Percentiles rank a stretch among this genome's conserved stretches.
Evolutionary conservation across 2,888 invertebrate genomes (phyloP).

Genomic region (Pardosa pseudoannulata): DNA sequence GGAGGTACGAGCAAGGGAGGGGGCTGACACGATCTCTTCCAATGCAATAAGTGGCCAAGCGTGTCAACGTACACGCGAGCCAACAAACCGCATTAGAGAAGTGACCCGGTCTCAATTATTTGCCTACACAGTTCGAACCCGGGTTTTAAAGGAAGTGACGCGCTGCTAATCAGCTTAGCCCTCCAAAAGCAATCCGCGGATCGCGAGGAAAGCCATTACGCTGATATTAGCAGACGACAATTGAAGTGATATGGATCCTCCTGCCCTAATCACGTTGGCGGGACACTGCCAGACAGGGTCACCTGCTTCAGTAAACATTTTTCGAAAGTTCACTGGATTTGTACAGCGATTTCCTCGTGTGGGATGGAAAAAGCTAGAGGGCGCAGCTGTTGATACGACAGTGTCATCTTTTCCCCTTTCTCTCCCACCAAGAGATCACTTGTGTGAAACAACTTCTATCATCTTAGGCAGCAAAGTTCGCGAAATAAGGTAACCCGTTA

Average conservation of each 20-base stretch:
- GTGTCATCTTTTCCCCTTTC: too few relatives aligned
- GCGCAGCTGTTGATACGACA: too few relatives aligned
- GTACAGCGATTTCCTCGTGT: not conserved
- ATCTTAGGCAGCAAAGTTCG: too few relatives aligned
- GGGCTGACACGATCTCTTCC: slow-evolving; percentile 49
- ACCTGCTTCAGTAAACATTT: not conserved
- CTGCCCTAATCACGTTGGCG: not conserved
- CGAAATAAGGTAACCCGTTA: too few relatives aligned
- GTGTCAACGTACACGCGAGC: slow-evolving; percentile 49
- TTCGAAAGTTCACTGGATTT: not conserved
- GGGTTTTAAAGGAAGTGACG: slow-evolving; percentile 52
- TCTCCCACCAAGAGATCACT: too few relatives aligned
- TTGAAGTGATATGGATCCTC: not conserved
- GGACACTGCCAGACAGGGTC: not conserved
- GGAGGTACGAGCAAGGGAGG: too few relatives aligned
- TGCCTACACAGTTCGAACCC: slow-evolving; percentile 20
- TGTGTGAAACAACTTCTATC: too few relatives aligned
- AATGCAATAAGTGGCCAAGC: slow-evolving; percentile 70
- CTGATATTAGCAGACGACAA: slow-evolving; percentile 7
- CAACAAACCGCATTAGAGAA: slow-evolving; percentile 63
- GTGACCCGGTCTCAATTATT: slow-evolving; percentile 67
- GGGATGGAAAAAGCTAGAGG: too few relatives aligned
- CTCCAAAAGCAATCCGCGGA: slow-evolving; percentile 11
- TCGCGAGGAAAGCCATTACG: not conserved
- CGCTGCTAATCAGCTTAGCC: slow-evolving; percentile 44